phyloP scores from a whole-genome alignment of 2,113 vertebrate genomes.

The Heterotilapia buettikoferi region DNA sequence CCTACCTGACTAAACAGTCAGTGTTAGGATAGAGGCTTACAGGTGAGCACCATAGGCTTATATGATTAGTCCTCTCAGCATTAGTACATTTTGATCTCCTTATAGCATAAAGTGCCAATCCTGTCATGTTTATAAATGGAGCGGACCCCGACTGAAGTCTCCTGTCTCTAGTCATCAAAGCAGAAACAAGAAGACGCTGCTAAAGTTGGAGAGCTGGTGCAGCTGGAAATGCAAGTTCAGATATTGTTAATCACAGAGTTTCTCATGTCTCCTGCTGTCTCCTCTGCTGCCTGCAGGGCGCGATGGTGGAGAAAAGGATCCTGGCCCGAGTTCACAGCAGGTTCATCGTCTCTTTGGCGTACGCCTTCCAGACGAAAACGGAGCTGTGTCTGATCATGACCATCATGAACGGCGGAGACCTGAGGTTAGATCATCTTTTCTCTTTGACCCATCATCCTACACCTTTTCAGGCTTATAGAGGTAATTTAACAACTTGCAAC shows the following conservation, averaged over 20 bases:
- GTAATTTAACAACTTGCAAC: neutral
- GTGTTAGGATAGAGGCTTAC: neutral
- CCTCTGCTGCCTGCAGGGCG: constrained; percentile 61
- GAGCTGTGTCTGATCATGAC: constrained; percentile 89
- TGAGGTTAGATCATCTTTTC: constrained; percentile 61
- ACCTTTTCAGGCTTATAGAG: neutral
- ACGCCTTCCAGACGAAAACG: constrained; percentile 81
- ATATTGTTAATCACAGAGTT: neutral
- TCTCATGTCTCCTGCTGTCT: neutral
- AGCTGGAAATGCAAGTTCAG: neutral
- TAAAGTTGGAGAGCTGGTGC: neutral
- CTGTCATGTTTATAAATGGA: constrained; percentile 45
- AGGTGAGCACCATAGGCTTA: neutral
- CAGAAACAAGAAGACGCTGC: neutral
- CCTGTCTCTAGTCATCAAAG: neutral
- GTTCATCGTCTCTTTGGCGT: constrained; percentile 84
- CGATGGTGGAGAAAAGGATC: constrained; percentile 85
- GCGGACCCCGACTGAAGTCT: neutral
- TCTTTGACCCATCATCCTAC: neutral
- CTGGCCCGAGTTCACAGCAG: constrained; percentile 82
- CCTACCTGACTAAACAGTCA: neutral
- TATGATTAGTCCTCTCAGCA: constrained; percentile 17
- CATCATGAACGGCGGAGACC: constrained; percentile 89
- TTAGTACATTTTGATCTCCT: constrained; percentile 46
- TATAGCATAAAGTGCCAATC: constrained; percentile 14